Conservation (phyloP, 2,888 invertebrate genomes). For the Melitaea athalia region DNA sequence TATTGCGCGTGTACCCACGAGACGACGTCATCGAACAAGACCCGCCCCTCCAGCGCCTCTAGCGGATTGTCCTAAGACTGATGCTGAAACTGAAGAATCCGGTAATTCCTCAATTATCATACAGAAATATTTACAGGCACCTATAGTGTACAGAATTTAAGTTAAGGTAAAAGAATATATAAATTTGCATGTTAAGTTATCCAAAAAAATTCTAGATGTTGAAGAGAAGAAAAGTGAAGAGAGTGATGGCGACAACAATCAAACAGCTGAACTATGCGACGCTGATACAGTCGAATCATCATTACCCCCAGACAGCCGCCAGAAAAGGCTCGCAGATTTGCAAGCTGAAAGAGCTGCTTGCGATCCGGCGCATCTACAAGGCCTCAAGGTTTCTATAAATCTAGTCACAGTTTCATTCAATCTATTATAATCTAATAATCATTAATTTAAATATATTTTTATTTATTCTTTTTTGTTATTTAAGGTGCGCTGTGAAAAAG, state of each 20-base stretch:
- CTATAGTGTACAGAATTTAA: too few species aligned
- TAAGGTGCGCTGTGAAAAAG: slow-evolving; percentile 85
- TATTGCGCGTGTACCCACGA: slow-evolving; percentile 70
- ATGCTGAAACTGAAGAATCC: slow-evolving; percentile 30
- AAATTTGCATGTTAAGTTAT: neutral
- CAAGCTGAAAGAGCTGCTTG: slow-evolving; percentile 90
- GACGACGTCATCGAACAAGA: slow-evolving; percentile 49
- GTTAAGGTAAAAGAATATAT: neutral
- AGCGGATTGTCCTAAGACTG: slow-evolving; percentile 62
- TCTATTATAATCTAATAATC: neutral
- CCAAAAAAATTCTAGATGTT: slow-evolving; percentile 46
- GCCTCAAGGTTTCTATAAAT: slow-evolving; percentile 78
- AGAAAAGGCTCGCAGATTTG: slow-evolving; percentile 85
- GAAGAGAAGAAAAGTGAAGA: slow-evolving; percentile 77
- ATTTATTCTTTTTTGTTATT: slow-evolving; percentile 26
- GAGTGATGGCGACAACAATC: slow-evolving; percentile 78
- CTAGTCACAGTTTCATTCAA: neutral
- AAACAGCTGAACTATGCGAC: slow-evolving; percentile 81
- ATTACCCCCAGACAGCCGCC: slow-evolving; percentile 85
- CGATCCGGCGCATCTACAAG: slow-evolving; percentile 89
- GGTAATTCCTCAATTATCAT: slow-evolving; percentile 22
- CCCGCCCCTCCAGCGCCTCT: slow-evolving; percentile 45
- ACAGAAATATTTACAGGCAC: neutral
- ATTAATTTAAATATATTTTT: neutral
- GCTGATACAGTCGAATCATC: slow-evolving; percentile 87